Evolutionary conservation across 2,888 invertebrate genomes (phyloP).

Genomic region (Dyspetes luteomarginatus): DNA sequence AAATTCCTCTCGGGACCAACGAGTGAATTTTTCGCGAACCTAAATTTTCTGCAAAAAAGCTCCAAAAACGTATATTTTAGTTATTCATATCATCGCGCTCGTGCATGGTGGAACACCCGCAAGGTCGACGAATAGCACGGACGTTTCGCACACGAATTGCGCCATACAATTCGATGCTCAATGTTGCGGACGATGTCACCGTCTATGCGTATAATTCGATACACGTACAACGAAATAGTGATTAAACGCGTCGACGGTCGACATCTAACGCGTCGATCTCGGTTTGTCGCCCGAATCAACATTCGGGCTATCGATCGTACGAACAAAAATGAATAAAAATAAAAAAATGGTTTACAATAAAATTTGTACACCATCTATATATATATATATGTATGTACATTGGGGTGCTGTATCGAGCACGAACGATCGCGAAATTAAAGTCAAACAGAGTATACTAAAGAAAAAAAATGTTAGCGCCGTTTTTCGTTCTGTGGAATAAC

Average conservation of each 20-base stretch:
- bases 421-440: conserved; percentile 47
- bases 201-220: background rate
- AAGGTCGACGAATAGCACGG: conserved; percentile 23
- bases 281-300: conserved; percentile 39
- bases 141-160: background rate
- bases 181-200: conserved; percentile 9
- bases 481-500: conserved; percentile 9
- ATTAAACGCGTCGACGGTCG: conserved; percentile 55
- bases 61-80: too few species aligned
- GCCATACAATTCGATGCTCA: conserved; percentile 25
- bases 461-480: conserved; percentile 32
- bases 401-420: conserved; percentile 15
- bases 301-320: conserved; percentile 25
- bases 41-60: too few species aligned
- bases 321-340: conserved; percentile 1
- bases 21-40: too few species aligned
- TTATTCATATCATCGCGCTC: too few species aligned
- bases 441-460: conserved; percentile 48
- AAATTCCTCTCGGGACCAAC: too few species aligned
- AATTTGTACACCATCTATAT: too few species aligned
- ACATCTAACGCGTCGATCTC: conserved; percentile 37
- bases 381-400: too few species aligned
- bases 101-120: conserved; percentile 15
- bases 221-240: conserved; percentile 43
- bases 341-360: background rate